A percentile compares a stretch with the other conserved stretches of the same genome.
Evolutionary conservation across 1,140 invertebrate species (phyloP).

Genomic region (Lasioglossum baleicum): DNA sequence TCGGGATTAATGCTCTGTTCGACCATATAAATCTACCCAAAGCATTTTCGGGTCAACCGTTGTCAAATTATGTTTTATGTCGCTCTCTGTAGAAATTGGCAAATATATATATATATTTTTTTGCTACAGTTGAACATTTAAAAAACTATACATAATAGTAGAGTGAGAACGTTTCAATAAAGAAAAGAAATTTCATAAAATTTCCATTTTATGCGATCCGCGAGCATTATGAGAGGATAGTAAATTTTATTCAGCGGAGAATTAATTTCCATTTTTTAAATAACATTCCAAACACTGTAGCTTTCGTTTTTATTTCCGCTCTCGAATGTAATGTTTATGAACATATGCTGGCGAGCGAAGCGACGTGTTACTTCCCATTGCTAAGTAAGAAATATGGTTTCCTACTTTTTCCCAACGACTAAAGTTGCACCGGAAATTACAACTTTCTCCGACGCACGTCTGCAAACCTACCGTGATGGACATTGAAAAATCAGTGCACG

Average conservation of each 20-base stretch:
- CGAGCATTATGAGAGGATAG: no score
- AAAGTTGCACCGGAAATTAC: not conserved
- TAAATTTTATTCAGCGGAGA: no score
- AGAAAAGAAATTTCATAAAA: no score
- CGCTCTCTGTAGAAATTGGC: no score
- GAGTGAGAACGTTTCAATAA: no score
- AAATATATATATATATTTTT: no score
- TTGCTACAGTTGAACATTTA: not conserved
- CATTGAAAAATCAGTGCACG: not conserved
- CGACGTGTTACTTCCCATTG: not conserved
- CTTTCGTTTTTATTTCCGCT: not conserved
- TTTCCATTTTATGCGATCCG: no score
- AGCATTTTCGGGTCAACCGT: not conserved
- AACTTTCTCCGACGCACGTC: not conserved
- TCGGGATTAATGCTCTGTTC: not conserved
- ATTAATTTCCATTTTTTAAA: not conserved
- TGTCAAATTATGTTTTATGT: slow-evolving; percentile 4
- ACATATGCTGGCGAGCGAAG: not conserved
- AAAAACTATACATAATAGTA: no score
- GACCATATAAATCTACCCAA: not conserved
- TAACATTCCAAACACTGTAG: not conserved
- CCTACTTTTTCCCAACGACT: not conserved
- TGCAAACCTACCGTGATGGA: not conserved
- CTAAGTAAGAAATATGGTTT: not conserved
- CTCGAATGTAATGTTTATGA: not conserved